Evolutionary conservation across 2,797 vertebrate species (phyloP), one percentile per base, ranked within the genome.

Genomic region (Hydrophis major): DNA sequence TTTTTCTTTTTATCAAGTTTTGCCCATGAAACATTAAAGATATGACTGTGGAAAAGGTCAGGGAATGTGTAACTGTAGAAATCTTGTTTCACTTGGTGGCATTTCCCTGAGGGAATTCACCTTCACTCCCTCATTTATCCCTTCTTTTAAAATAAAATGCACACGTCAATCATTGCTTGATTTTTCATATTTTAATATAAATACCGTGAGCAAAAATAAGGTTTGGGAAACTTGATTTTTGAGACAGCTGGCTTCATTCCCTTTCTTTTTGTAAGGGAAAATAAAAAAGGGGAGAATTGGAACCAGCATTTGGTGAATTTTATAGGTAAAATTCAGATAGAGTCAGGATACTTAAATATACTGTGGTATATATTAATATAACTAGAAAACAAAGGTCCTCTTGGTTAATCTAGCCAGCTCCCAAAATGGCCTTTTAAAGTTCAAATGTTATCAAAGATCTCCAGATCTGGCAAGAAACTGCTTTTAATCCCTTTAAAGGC

Each of bases 11-110:
- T 95, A 97, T 95, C 96, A 96, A 93, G 95, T 96, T 96, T 94
- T 18, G 0, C 93, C 92, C 89, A 93, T 94, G 96, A 94, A 95
- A 92, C 94, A 89, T 95, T 95, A 94, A 93, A 95, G 95, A 97
- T 97, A 94, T 37, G 97, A 97, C 97, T 97, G 97, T 96, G 96
- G 98, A 98, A 98, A 99, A 99, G 98, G 98, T 98, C 98, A 98
- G 95, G 95, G 95, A 97, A 97, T 91, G 94, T 97, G 97, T 97
- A 95, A 96, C 94, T 95, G 95, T 93, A 96, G 93, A 95, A 97
- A 97, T 96, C 97, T 97, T 97, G 97, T 97, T 97, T 96, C 94
- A 96, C 93, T 97, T 97, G 96, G 97, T 91, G 93, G 95, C 95
- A 96, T 97, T 97, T 96, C 96, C 97, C 96, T 95, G 92, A 93